Evolutionary conservation across 35 echinoderm and acorn worm genomes (phyloP).

Genomic region (Strongylocentrotus purpuratus): DNA sequence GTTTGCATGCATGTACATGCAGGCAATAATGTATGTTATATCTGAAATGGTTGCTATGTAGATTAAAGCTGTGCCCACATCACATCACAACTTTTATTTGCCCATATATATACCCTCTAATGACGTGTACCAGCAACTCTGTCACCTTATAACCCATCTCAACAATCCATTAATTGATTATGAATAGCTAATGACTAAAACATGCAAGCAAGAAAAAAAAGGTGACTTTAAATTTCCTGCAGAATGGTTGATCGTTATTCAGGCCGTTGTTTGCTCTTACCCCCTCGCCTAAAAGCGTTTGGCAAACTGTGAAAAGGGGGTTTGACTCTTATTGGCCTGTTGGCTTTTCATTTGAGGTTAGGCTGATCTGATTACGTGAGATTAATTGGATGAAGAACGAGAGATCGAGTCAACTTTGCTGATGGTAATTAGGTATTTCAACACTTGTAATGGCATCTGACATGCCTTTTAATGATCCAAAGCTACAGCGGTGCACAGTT

Average conservation of each 20-base stretch:
- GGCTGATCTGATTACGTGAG: background rate
- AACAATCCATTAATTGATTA: background rate
- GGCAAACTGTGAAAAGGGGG: background rate
- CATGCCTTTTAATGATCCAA: background rate
- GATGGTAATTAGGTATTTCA: constrained; percentile 14
- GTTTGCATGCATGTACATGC: too few relatives aligned
- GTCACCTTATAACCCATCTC: background rate
- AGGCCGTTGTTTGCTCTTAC: background rate
- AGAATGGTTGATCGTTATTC: background rate
- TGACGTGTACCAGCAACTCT: background rate
- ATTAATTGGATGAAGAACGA: background rate
- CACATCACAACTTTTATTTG: background rate
- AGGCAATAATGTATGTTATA: too few relatives aligned
- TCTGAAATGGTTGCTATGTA: too few relatives aligned
- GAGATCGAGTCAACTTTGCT: background rate
- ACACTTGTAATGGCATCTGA: constrained; percentile 33
- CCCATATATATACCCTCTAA: background rate
- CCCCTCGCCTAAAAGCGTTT: background rate
- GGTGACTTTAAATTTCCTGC: background rate
- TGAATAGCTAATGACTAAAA: background rate
- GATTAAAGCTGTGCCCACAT: too few relatives aligned
- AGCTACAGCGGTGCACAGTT: background rate
- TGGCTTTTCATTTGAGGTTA: background rate
- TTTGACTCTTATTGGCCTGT: background rate
- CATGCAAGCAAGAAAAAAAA: background rate